Evolutionary conservation across 2,113 vertebrate species (phyloP), one percentile per base, ranked within the genome.

Genomic region (Grammomys surdaster): DNA sequence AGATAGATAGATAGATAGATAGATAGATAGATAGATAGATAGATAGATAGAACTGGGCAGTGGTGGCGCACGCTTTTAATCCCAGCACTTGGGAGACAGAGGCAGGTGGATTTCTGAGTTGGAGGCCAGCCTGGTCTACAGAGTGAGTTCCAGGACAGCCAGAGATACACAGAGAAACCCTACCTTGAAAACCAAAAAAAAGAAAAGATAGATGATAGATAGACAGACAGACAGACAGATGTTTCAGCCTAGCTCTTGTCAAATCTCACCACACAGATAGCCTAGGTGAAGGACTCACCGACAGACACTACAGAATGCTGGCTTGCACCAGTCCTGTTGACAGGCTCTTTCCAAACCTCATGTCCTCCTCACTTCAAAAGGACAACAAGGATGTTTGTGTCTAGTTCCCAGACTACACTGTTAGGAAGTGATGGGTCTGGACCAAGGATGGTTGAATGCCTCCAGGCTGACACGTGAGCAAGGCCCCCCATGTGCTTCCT

Each of bases 261-360:
- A 51, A n/a, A 36, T 67, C 40, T 48, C 63, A 65, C 56, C 26
- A 84, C 40, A 43, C 93, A 36, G n/a, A 73, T 69, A 69, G 31
- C 60, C 51, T 43, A 56, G 63, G 19, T 54, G 40, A 93, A 63
- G 51, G 81, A 58, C 78, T 84, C 10, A 0, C 43, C 40, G 36
- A 56, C 1, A 1, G 65, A 67, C 28, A 31, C 36, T 36, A 28
- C 24, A 6, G 26, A 11, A n/a, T 3, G 1, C 58, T 51, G 86
- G 5, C 33, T 31, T 8, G 2, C 2, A 1, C 16, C 80, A n/a
- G 40, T 2, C 10, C 17, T 0, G 0, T 3, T n/a, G 0, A 26
- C 58, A 69, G 24, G 26, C 82, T 56, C 67, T 56, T 88, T 70
- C 48, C 63, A 91, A 88, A 70, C 76, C 80, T 65, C 43, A 28